Base-by-base conservation (phyloP, 2,113 vertebrate genomes). In the Suricata suricatta region DNA sequence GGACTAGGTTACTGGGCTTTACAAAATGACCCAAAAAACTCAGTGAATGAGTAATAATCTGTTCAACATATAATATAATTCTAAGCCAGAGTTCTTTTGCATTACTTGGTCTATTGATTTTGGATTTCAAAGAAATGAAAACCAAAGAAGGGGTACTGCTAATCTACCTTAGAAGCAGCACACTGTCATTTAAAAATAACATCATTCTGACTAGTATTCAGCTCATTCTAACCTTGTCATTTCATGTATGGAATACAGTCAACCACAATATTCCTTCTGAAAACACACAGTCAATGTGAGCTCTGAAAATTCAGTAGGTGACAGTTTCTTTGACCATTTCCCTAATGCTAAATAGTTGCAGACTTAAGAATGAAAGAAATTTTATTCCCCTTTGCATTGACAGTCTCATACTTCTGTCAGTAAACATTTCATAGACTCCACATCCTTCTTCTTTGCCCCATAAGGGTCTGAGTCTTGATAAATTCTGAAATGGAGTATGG, bases 61-160 rank as follows among this genome's bases (percentile, higher is more conserved):
- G 25, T 84, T 95, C 71, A 79, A 90, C 47, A 79, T 21, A 21
- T 11, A 66, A 69, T 66, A 94, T n/a, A 88, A 95, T 88, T 85
- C 91, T 93, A 88, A 97, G 50, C 31, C 95, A 94, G 60, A 35
- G 44, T 66, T 96, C 54, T 84, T 97, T 86, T 86, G 50, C 38
- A 97, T 97, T 89, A 38, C 5, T 52, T 87, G 17, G 66, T 74
- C 92, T 97, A 74, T 52, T 97, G 29, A 95, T 95, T 88, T 93
- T 90, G 60, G 74, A 93, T 74, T 88, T 97, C 82, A 95, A 94
- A 82, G 4, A 92, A 92, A 81, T 69, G 9, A 83, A 95, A 94
- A 87, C 60, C 52, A 79, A 85, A 90, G 63, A 21, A 66, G 12
- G 3, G 16, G n/a, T 38, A 31, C 13, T 74, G 10, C 54, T 93